Base-by-base conservation (phyloP, 2,797 vertebrate genomes). In the Anolis apletophallus region DNA sequence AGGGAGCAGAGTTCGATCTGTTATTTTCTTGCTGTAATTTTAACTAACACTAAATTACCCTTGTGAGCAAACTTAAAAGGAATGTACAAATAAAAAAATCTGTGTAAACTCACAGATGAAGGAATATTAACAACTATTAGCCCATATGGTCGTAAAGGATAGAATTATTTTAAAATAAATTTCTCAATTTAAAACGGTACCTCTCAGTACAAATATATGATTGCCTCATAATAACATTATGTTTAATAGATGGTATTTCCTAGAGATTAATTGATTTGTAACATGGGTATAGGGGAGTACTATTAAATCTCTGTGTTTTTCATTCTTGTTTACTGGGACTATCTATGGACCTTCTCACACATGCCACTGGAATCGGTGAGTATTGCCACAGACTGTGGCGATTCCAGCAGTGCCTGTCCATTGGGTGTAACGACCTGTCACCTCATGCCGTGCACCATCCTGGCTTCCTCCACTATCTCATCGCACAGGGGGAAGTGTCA, bases 21-120 rank as follows among this genome's bases (percentile, higher is more conserved):
- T 11, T 73, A 73, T 50, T 73, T 80, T 73, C 55, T 29, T 72
- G 36, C 13, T 73, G 57, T 64, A 80, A 52, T 34, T 78, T 80
- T 80, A 72, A 71, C 26, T 57, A 79, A 64, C 8, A 34, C 40
- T 79, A 85, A 85, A 84, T 76, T 67, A 67, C 46, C 17, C 19
- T 26, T 55, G 52, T 61, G 57, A 29, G 3, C 23, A 12, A 55
- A 16, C 14, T 55, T 85, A 23, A 40, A 57, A 50, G 29, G 50
- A 81, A 88, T 61, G 40, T 29, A n/a, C 11, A 75, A 50, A 85
- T 59, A 79, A 75, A 67, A 52, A 64, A 21, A 5, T 1, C 19
- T 78, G 29, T 10, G 32, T 50, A 34, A 9, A 85, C 29, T 85
- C 54, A 34, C 14, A 36, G 55, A 52, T 17, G 55, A 12, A 85